Base-by-base conservation (phyloP, 2,888 invertebrate species). In the Blera fallax region DNA sequence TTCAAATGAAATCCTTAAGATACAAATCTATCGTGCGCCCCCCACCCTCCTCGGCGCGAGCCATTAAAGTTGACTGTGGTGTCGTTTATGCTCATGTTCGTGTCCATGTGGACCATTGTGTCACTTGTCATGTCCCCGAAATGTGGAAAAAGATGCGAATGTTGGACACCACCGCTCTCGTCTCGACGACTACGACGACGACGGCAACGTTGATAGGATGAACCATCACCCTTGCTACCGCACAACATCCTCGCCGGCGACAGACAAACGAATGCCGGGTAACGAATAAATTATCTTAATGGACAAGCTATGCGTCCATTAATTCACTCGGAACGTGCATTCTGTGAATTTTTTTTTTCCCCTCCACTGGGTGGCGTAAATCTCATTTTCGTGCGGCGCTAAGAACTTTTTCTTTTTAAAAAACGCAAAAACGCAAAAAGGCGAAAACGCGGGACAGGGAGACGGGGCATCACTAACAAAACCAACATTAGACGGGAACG, bases 201-300 rank as follows among this genome's bases (percentile, higher is more conserved):
- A 4, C 48, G 18, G 32, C 34, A 7, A 34, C 7, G 7, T 16
- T 6, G 24, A 62, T 10, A 62, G 43, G 43, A 45, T 11, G 18
- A 43, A 50, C 50, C 34, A 37, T 27, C 16, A 14, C 14, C 37
- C 29, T 3, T 24, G 64, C 45, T n/a, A 50, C 5, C n/a, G 0
- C 10, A 24, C 24, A n/a, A 14, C 54, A 3, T 24, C 6, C 11
- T 0, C 64, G 40, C 1, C 45, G 54, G 21, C 50, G 34, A 27
- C 43, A 45, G 32, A 37, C 40, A 7, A 52, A 69, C 10, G 45
- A 37, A 45, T 54, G 18, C 34, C 34, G 32, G 50, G 8, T 40
- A 34, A 34, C 40, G 72, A 80, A 80, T 80, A 80, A 80, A 80
- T 80, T 80, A 80, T 80, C 50, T 65, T 80, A 80, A 80, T 80